Conservation (phyloP, 1,140 invertebrate genomes). For the Periplaneta americana region DNA sequence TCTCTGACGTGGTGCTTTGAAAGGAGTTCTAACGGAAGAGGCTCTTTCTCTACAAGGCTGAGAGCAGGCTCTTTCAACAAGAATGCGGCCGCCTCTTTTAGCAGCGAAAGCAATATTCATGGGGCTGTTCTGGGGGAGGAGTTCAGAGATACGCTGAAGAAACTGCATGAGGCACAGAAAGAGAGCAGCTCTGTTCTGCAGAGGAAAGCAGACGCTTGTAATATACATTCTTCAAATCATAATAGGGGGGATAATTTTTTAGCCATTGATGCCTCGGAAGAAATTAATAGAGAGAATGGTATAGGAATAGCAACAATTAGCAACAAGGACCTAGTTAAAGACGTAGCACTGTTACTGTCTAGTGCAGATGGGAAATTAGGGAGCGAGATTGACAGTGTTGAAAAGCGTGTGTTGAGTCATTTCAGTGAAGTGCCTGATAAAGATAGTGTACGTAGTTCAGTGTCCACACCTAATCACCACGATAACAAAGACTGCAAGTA, state of each 20-base stretch:
- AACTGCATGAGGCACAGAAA: constrained; percentile 33
- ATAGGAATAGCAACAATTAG: neutral
- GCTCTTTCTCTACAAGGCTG: constrained; percentile 5
- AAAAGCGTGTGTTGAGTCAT: neutral
- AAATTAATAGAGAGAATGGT: neutral
- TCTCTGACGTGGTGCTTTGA: constrained; percentile 12
- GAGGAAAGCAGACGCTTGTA: neutral
- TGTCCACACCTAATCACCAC: neutral
- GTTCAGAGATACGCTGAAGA: constrained; percentile 48
- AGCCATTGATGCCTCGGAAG: constrained; percentile 34
- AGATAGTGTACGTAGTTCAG: neutral
- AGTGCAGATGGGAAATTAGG: neutral
- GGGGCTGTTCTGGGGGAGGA: constrained; percentile 43
- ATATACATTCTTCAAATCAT: neutral
- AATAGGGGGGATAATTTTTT: constrained; percentile 30
- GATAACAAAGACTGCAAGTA: neutral
- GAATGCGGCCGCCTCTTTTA: constrained; percentile 32
- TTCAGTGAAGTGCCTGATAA: neutral
- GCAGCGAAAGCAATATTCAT: constrained; percentile 51
- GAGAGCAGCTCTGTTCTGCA: neutral
- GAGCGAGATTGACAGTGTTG: neutral
- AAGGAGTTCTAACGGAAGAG: neutral
- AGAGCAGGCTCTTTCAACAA: neutral
- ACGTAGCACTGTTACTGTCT: neutral
- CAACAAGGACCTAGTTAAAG: neutral